A percentile compares a stretch with the other conserved stretches of the same genome.
Evolutionary conservation across 2,888 invertebrate genomes (phyloP).

Genomic region (Drosophila maculinotata): DNA sequence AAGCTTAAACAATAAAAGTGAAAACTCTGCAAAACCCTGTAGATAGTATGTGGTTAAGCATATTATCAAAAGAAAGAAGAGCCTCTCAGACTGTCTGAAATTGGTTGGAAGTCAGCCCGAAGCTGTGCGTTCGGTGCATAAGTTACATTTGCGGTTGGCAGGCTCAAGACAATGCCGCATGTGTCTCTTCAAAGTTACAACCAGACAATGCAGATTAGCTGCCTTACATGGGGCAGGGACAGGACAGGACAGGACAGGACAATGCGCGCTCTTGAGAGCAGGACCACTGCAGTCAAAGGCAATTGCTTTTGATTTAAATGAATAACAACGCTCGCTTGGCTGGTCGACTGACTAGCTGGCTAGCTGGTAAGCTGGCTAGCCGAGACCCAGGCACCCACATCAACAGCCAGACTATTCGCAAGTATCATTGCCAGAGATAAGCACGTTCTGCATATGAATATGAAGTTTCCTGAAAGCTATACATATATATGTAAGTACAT

Average conservation of each 20-base stretch:
- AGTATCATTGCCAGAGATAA: slow-evolving; percentile 35
- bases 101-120: no score
- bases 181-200: slow-evolving; percentile 47
- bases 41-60: slow-evolving; percentile 58
- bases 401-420: slow-evolving; percentile 41
- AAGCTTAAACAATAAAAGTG: slow-evolving; percentile 80
- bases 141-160: slow-evolving; percentile 50
- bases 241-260: slow-evolving; percentile 14
- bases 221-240: no score
- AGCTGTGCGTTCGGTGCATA: slow-evolving; percentile 8
- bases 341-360: background rate
- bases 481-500: slow-evolving; percentile 15
- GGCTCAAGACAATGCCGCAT: slow-evolving; percentile 53
- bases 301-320: slow-evolving; percentile 66
- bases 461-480: slow-evolving; percentile 16
- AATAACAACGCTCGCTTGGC: slow-evolving; percentile 47
- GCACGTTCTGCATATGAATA: slow-evolving; percentile 67
- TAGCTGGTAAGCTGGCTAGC: background rate
- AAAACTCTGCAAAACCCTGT: slow-evolving; percentile 67
- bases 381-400: slow-evolving; percentile 37
- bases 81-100: background rate
- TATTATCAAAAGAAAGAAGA: slow-evolving; percentile 59
- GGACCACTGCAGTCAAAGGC: slow-evolving; percentile 37
- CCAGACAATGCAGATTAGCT: slow-evolving; percentile 71
- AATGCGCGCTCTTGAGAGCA: slow-evolving; percentile 32